A percentile compares a stretch with the other conserved stretches of the same genome.
phyloP scores from a whole-genome alignment of 2,113 vertebrate species.

The Dromiciops gliroides region DNA sequence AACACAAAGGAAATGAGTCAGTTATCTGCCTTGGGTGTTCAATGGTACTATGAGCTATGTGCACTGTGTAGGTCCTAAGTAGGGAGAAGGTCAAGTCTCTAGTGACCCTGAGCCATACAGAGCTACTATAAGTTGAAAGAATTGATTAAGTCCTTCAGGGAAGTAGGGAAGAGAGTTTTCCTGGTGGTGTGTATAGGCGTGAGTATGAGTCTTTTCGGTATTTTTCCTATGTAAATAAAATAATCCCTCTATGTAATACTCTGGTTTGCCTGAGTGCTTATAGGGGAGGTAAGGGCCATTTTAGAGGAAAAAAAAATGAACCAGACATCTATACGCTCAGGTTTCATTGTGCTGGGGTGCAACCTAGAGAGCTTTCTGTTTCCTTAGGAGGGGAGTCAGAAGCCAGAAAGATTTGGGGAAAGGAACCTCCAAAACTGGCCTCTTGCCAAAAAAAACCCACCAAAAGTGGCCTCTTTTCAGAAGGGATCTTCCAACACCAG shows the following conservation, averaged over 20 bases:
- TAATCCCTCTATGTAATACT: background rate
- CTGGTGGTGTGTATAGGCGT: background rate
- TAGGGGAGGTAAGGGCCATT: background rate
- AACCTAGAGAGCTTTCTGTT: background rate
- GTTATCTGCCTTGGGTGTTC: background rate
- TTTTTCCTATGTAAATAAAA: background rate
- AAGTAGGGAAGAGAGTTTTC: background rate
- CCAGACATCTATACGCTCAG: background rate
- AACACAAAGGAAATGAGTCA: background rate
- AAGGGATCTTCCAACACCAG: background rate
- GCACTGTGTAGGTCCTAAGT: background rate
- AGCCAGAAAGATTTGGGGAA: background rate
- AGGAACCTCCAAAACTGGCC: background rate
- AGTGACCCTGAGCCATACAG: background rate
- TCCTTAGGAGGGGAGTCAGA: background rate
- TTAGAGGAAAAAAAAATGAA: background rate
- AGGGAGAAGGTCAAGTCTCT: background rate
- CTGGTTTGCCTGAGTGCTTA: background rate
- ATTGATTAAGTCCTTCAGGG: background rate
- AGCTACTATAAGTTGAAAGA: background rate
- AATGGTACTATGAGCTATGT: background rate
- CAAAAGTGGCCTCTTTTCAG: background rate
- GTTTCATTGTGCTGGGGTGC: background rate
- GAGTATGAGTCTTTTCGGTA: background rate
- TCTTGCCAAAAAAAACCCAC: no score